These are phyloP conservation scores for Hyposoter dolosus DNA, from an alignment of 2,888 invertebrate genomes.

Conservation along the genomic window DNA sequence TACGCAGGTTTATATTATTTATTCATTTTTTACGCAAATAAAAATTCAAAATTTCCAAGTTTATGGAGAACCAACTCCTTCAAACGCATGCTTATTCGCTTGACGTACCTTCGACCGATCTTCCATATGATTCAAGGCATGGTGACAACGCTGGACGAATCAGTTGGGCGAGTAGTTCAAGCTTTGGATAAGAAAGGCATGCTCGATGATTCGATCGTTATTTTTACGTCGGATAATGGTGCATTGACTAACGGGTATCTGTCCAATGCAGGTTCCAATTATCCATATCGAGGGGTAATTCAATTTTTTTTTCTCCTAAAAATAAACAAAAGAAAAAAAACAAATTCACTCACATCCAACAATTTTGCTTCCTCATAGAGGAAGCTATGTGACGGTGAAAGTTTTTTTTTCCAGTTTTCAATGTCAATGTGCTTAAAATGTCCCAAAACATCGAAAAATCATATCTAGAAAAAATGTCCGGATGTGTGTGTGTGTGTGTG, in stretches of 20 bases:
- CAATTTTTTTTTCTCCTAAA: neutral
- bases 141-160: conserved; percentile 87
- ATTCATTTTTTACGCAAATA: neutral
- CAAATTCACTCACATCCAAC: too few relatives aligned
- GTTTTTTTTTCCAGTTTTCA: too few relatives aligned
- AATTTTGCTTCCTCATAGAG: too few relatives aligned
- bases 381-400: too few relatives aligned
- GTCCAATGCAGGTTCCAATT: conserved; percentile 87
- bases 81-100: neutral
- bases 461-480: too few relatives aligned
- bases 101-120: conserved; percentile 70
- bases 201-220: conserved; percentile 87
- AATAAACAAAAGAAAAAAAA: too few relatives aligned
- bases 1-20: conserved; percentile 88
- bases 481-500: too few relatives aligned
- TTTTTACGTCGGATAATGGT: conserved; percentile 88
- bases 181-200: conserved; percentile 85
- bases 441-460: too few relatives aligned
- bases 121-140: conserved; percentile 83
- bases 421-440: too few relatives aligned
- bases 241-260: conserved; percentile 85
- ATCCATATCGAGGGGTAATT: conserved; percentile 87
- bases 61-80: too few relatives aligned
- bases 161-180: conserved; percentile 86
- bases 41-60: neutral